These are phyloP conservation scores for Cyanocitta stelleri DNA, from an alignment of 2,113 vertebrate species.

Conservation along the genomic window DNA sequence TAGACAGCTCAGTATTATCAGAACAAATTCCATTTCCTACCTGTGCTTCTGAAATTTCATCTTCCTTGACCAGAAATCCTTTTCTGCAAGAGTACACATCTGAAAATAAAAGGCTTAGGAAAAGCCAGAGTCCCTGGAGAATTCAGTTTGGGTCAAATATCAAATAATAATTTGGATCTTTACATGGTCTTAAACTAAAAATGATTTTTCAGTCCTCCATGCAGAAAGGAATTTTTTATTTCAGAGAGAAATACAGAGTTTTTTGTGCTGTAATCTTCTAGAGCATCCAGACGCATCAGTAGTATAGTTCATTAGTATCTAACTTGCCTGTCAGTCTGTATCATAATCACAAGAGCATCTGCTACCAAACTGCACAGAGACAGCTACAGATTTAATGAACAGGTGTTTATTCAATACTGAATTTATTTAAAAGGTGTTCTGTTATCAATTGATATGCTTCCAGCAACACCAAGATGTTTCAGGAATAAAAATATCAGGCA, in stretches of 20 bases:
- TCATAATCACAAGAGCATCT: constrained; percentile 38
- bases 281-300: background rate
- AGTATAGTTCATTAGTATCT: background rate
- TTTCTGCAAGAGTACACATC: background rate
- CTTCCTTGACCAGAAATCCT: background rate
- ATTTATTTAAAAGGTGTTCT: constrained; percentile 35
- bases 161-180: background rate
- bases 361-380: background rate
- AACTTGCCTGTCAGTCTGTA: constrained; percentile 11
- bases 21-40: background rate
- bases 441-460: constrained; percentile 23
- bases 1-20: background rate
- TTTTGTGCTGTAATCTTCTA: background rate
- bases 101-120: background rate
- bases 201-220: background rate
- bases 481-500: constrained; percentile 24
- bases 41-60: background rate
- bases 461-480: background rate
- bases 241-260: background rate
- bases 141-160: background rate
- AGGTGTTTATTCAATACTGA: constrained; percentile 44
- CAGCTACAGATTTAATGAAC: constrained; percentile 17
- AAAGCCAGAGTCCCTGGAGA: background rate
- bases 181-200: background rate
- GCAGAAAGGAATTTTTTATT: background rate